Base-by-base conservation (phyloP, 2,113 vertebrate species). In the Neodon shergylaensis region DNA sequence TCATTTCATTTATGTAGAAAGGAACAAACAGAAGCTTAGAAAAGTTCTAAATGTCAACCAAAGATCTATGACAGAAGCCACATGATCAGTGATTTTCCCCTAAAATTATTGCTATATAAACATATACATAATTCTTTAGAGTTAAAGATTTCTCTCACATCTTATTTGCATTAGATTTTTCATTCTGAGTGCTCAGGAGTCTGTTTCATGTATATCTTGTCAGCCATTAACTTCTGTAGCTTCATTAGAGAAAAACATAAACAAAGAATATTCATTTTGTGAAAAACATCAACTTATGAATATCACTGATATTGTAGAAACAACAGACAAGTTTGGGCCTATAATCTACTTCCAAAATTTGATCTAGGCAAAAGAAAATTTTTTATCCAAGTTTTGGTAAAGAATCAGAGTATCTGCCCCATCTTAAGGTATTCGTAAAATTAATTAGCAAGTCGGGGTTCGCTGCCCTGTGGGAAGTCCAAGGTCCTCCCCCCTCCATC, bases 381-480 rank as follows among this genome's bases (percentile, higher is more conserved):
- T 93, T 31, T 92, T 89, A 85, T 81, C n/a, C 49, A 82, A 13
- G 12, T 76, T 90, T 96, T 33, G 10, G 47, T 83, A 88, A 73
- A 87, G 70, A 83, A 84, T 81, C 12, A 42, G 39, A 73, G 13
- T 21, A 31, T 90, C 3, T 86, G 13, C 28, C 26, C 26, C 4
- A 10, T 65, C 63, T 33, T 68, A 31, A 68, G 31, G 28, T 33
- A 68, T 33, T 33, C 12, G 33, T 68, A 68, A 68, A 68, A 33
- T 68, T 68, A 12, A 68, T 68, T 68, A 68, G 31, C 31, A 68
- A 33, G 66, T 49, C 2, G 49, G 49, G 49, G 49, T 49, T 49
- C 49, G 1, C 49, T 49, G 49, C 49, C 49, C 49, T 49, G 49
- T 49, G 49, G 49, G 11, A 49, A 49, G 49, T 49, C 49, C 49